These are phyloP conservation scores for Pachypeltis micranthus DNA, from an alignment of 1,140 invertebrate genomes.

Conservation along the genomic window DNA sequence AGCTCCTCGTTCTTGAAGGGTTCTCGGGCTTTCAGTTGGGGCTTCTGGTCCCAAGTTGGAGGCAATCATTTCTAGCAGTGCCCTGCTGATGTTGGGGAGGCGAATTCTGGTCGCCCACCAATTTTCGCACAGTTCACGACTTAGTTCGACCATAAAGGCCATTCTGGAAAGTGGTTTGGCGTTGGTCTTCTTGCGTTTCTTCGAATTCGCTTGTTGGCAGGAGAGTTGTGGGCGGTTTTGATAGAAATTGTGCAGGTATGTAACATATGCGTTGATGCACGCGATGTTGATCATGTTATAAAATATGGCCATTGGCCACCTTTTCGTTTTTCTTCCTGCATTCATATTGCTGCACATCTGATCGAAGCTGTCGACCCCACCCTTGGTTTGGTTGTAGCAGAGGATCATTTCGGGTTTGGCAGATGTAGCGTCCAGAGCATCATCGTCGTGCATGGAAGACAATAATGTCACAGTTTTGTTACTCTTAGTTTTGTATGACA, in stretches of 20 bases:
- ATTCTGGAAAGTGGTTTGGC: constrained; percentile 7
- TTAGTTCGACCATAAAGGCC: constrained; percentile 2
- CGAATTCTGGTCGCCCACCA: neutral
- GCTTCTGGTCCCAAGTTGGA: constrained; percentile 9
- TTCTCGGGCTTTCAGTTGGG: neutral
- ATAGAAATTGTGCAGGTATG: constrained; percentile 13
- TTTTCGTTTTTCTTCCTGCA: constrained; percentile 13
- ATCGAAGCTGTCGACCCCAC: constrained; percentile 30
- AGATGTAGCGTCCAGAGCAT: constrained; percentile 21
- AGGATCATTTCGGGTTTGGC: constrained; percentile 29
- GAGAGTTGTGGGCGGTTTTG: constrained; percentile 1
- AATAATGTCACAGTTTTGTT: too few species aligned
- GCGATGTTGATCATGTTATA: constrained; percentile 16
- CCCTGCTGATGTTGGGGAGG: constrained; percentile 1
- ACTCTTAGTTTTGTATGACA: too few species aligned
- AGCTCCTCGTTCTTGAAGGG: neutral
- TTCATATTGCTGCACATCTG: constrained; percentile 23
- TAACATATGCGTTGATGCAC: constrained; percentile 10
- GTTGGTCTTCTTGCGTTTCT: neutral
- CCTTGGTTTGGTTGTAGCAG: constrained; percentile 30
- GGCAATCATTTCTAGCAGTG: constrained; percentile 1
- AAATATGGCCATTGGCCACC: constrained; percentile 15
- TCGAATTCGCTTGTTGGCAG: neutral
- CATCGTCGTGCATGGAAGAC: constrained; percentile 30
- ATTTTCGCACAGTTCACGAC: constrained; percentile 1